Evolutionary conservation across 1,140 invertebrate species (phyloP).

Genomic region (Stegodyphus dumicola): DNA sequence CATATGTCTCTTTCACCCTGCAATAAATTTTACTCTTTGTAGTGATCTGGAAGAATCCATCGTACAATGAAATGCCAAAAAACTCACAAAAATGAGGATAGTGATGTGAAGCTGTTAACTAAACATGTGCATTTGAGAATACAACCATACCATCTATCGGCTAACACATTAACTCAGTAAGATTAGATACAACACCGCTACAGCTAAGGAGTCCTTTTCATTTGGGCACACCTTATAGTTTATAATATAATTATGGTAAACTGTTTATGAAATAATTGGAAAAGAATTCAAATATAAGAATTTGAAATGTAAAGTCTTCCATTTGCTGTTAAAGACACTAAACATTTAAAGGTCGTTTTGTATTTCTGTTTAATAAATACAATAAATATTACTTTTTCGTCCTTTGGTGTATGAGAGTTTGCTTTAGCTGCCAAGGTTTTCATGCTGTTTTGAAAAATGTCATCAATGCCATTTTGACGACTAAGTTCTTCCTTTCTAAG

Average conservation of each 20-base stretch:
- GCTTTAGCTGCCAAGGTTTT: background rate
- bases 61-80: background rate
- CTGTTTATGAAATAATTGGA: too few relatives aligned
- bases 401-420: background rate
- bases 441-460: conserved; percentile 29
- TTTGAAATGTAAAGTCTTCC: too few relatives aligned
- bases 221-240: too few relatives aligned
- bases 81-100: background rate
- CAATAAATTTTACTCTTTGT: background rate
- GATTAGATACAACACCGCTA: too few relatives aligned
- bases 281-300: too few relatives aligned
- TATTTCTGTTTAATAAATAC: too few relatives aligned
- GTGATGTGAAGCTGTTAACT: background rate
- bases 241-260: too few relatives aligned
- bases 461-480: conserved; percentile 28
- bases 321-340: too few relatives aligned
- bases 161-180: background rate
- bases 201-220: too few relatives aligned
- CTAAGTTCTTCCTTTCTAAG: conserved; percentile 13
- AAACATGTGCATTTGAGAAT: background rate
- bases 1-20: too few relatives aligned
- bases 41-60: background rate
- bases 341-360: too few relatives aligned
- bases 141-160: background rate
- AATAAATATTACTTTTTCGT: conserved; percentile 18